Evolutionary conservation across 2,888 invertebrate genomes (phyloP).

Genomic region (Steromphala cineraria): DNA sequence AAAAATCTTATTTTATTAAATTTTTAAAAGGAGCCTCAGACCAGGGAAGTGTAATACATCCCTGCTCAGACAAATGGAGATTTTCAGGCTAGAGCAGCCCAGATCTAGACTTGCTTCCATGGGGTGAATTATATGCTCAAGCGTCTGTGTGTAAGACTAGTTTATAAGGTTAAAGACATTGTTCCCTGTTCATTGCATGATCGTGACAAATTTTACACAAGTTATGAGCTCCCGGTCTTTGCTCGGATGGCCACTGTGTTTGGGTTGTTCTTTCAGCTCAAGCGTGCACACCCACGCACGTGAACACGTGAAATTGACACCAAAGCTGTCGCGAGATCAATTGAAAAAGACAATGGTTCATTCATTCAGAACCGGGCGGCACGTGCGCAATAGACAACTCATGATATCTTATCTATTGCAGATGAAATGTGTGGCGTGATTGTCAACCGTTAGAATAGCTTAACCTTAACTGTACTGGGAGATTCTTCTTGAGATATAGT

Average conservation of each 20-base stretch:
- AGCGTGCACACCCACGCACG: not conserved
- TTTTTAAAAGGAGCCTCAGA: no score
- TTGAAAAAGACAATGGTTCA: not conserved
- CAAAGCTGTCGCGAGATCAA: not conserved
- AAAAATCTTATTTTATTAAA: no score
- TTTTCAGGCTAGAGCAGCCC: no score
- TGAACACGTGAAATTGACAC: not conserved
- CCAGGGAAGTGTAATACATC: no score
- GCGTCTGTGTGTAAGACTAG: no score
- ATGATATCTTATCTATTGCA: not conserved
- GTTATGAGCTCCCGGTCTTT: not conserved
- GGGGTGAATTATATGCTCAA: no score
- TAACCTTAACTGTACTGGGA: no score
- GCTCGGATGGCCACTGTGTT: not conserved
- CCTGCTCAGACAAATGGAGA: no score
- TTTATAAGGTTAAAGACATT: not conserved
- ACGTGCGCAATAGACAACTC: not conserved
- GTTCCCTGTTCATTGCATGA: not conserved
- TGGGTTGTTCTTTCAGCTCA: not conserved
- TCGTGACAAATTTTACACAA: not conserved
- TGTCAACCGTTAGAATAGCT: not conserved
- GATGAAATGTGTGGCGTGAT: not conserved
- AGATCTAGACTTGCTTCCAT: no score
- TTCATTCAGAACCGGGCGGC: not conserved
- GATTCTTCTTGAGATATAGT: no score